A percentile compares a stretch with the other conserved stretches of the same genome.
Conservation (phyloP, 2,797 vertebrate genomes). For the Rhabdophis nuchalis region DNA sequence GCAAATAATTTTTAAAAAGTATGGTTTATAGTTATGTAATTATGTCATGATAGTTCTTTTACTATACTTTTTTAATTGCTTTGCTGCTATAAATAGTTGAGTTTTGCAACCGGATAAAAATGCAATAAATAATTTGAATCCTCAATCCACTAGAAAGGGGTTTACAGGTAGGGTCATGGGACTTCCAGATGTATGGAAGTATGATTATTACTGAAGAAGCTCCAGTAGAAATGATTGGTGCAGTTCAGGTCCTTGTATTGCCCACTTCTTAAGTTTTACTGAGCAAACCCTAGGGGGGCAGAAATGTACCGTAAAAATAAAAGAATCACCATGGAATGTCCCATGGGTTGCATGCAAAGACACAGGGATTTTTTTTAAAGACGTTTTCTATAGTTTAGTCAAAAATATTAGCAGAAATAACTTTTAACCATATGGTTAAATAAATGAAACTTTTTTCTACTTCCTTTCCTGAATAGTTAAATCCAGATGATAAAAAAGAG, state of each 20-base stretch:
- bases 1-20: neutral
- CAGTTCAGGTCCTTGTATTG: neutral
- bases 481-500: neutral
- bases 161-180: neutral
- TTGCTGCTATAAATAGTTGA: neutral
- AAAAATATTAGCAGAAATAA: neutral
- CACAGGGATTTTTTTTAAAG: neutral
- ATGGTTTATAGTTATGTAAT: neutral
- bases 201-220: neutral
- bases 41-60: neutral
- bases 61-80: neutral
- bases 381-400: neutral
- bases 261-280: neutral
- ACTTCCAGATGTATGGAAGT: neutral
- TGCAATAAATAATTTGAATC: neutral
- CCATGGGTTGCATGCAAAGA: neutral
- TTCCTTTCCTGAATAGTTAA: neutral
- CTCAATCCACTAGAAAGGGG: neutral
- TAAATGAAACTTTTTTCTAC: neutral
- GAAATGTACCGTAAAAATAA: neutral
- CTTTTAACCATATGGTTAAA: neutral
- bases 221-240: neutral
- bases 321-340: too few species aligned
- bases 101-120: neutral
- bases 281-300: neutral